A percentile compares a stretch with the other conserved stretches of the same genome.
Conservation (phyloP, 2,888 invertebrate species). For the Cinara cedri region DNA sequence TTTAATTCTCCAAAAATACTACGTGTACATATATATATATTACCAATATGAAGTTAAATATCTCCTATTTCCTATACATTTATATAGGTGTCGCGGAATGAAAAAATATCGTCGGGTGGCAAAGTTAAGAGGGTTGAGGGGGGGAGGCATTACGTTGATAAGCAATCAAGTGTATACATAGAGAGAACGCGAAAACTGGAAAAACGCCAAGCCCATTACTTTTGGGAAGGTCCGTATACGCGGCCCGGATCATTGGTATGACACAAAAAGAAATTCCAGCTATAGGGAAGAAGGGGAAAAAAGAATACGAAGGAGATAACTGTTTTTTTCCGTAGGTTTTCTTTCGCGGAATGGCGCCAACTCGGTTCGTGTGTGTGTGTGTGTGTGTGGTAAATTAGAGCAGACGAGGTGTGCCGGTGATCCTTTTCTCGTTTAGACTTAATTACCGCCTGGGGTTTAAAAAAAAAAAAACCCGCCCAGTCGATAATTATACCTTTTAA, state of each 20-base stretch:
- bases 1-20: slow-evolving; percentile 38
- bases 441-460: slow-evolving; percentile 13
- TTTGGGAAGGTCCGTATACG: slow-evolving; percentile 26
- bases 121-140: slow-evolving; percentile 25
- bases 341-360: slow-evolving; percentile 38
- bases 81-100: slow-evolving; percentile 7
- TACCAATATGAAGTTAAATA: neutral
- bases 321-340: slow-evolving; percentile 10
- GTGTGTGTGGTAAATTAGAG: slow-evolving; percentile 8
- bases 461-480: neutral
- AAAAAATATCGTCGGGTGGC: slow-evolving; percentile 23
- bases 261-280: slow-evolving; percentile 30
- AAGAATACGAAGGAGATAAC: slow-evolving; percentile 12
- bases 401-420: neutral
- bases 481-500: slow-evolving; percentile 7
- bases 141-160: slow-evolving; percentile 40
- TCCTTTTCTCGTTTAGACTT: slow-evolving; percentile 29
- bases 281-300: neutral
- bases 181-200: slow-evolving; percentile 46
- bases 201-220: slow-evolving; percentile 50
- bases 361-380: neutral
- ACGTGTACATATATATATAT: neutral
- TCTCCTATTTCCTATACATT: neutral
- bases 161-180: slow-evolving; percentile 42
- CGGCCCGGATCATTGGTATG: slow-evolving; percentile 49